phyloP scores from a whole-genome alignment of 2,888 invertebrate species.

The Pseudoips prasinana region DNA sequence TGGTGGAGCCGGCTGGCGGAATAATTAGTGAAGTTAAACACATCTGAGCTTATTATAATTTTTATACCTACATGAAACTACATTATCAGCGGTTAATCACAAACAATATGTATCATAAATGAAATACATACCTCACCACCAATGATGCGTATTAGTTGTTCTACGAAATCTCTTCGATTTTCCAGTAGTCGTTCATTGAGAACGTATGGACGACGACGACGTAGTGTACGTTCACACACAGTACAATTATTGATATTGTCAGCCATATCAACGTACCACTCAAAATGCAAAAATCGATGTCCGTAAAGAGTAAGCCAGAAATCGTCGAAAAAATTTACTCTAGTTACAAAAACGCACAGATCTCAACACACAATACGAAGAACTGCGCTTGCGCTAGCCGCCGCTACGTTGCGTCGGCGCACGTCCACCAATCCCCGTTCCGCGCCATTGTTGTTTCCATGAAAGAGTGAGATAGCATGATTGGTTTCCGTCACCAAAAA shows the following conservation, averaged over 20 bases:
- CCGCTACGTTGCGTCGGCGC: too few species aligned
- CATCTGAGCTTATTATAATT: constrained; percentile 2
- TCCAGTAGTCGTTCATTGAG: constrained; percentile 7
- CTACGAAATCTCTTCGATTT: constrained; percentile 5
- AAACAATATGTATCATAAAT: background rate
- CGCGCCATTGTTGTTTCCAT: too few species aligned
- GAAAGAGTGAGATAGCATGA: too few species aligned
- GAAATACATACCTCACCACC: constrained; percentile 1
- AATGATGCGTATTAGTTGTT: constrained; percentile 1
- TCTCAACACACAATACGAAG: constrained; percentile 4
- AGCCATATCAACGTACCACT: constrained; percentile 8
- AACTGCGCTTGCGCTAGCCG: constrained; percentile 2
- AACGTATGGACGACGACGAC: constrained; percentile 8
- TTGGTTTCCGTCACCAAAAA: too few species aligned
- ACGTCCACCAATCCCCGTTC: too few species aligned
- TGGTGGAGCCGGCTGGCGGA: constrained; percentile 2
- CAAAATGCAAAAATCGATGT: constrained; percentile 6
- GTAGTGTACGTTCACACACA: constrained; percentile 7
- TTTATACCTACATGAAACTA: constrained; percentile 3
- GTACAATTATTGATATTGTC: constrained; percentile 7
- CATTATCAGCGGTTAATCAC: constrained; percentile 3
- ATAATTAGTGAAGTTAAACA: constrained; percentile 1
- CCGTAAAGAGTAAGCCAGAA: constrained; percentile 5
- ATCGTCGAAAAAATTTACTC: constrained; percentile 4
- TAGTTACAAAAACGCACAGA: constrained; percentile 5